Evolutionary conservation across 2,113 vertebrate genomes (phyloP).

Genomic region (Hepsetus odoe): DNA sequence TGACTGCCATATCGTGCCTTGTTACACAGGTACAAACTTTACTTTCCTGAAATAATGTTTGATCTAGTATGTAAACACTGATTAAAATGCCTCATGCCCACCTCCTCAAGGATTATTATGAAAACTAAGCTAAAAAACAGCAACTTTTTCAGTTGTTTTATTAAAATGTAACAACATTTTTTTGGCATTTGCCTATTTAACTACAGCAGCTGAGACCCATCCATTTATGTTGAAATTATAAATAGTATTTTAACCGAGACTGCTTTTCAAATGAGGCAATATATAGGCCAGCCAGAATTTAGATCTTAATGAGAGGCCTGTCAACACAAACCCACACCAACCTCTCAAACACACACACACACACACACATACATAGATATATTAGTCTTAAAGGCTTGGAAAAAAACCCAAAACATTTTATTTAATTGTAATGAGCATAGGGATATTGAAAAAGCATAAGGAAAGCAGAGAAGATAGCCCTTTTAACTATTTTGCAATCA

Average conservation of each 20-base stretch:
- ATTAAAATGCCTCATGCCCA: not conserved
- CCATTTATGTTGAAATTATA: not conserved
- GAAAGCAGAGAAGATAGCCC: not conserved
- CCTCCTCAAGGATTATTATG: no score
- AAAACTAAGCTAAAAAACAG: not conserved
- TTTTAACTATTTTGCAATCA: not conserved
- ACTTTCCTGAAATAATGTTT: not conserved
- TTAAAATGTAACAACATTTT: no score
- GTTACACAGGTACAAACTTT: not conserved
- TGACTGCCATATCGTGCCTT: constrained; percentile 15
- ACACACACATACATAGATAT: no score
- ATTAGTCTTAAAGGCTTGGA: no score
- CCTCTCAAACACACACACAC: no score
- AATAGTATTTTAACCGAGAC: not conserved
- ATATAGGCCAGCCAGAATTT: no score
- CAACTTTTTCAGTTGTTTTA: not conserved
- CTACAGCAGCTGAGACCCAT: not conserved
- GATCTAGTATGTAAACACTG: constrained; percentile 25
- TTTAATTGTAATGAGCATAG: no score
- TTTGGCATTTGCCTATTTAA: not conserved
- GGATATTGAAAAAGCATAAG: no score
- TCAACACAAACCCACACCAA: not conserved
- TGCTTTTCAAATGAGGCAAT: not conserved
- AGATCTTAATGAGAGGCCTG: no score
- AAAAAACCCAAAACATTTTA: no score